Evolutionary conservation across 2,888 invertebrate genomes (phyloP).

Genomic region (Junonia oenone): DNA sequence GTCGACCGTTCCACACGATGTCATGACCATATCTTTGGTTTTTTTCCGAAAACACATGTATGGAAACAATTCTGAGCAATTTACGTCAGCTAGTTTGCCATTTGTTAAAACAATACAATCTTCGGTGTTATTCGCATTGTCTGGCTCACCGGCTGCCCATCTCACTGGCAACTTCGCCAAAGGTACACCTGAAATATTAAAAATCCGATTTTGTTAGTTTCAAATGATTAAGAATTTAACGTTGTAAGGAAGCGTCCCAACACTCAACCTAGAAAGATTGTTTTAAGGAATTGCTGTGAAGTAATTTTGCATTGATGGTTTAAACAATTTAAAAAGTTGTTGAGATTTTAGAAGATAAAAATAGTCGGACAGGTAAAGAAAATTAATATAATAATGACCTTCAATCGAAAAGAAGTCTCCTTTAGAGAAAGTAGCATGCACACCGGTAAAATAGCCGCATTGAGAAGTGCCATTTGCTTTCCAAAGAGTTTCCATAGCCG

Average conservation of each 20-base stretch:
- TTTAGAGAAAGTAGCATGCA: constrained; percentile 39
- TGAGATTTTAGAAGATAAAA: no score
- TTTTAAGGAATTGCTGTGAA: no score
- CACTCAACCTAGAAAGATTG: no score
- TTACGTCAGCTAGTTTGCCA: constrained; percentile 33
- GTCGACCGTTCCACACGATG: constrained; percentile 35
- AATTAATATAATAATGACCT: no score
- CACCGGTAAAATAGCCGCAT: constrained; percentile 34
- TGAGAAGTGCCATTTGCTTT: neutral
- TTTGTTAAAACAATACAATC: constrained; percentile 31
- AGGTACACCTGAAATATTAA: constrained; percentile 31
- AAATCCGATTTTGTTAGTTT: neutral
- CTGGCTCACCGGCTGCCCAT: constrained; percentile 38
- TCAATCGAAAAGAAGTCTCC: constrained; percentile 40
- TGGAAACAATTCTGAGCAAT: constrained; percentile 31
- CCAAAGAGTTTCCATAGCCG: neutral
- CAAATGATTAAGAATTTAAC: neutral
- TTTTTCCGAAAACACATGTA: constrained; percentile 37
- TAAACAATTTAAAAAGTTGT: no score
- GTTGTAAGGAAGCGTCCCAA: no score
- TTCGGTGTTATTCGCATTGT: constrained; percentile 34
- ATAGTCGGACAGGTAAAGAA: no score
- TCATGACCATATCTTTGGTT: constrained; percentile 16
- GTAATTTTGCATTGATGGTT: no score
- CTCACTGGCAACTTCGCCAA: constrained; percentile 32